These are phyloP conservation scores for Cyprinodon tularosa DNA, from an alignment of 2,113 vertebrate genomes.

Conservation along the genomic window DNA sequence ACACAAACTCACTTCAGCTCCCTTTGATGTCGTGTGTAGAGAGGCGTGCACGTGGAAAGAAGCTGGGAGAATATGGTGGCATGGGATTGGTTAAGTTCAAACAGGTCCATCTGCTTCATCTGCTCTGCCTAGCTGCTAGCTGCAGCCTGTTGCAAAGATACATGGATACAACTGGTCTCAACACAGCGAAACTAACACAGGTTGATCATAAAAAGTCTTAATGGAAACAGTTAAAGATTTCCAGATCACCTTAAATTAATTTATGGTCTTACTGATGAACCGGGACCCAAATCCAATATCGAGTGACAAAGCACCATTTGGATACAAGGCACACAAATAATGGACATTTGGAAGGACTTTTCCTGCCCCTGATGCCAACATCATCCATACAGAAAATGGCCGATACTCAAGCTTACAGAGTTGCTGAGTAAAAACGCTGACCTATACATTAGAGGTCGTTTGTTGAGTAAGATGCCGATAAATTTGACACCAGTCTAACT, in stretches of 20 bases:
- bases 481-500: too few species aligned
- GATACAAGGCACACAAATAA: not conserved
- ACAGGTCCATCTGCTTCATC: conserved; percentile 79
- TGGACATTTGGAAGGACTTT: too few species aligned
- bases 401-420: too few species aligned
- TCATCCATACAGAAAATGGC: too few species aligned
- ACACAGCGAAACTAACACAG: conserved; percentile 30
- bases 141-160: conserved; percentile 41
- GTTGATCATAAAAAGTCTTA: conserved; percentile 19
- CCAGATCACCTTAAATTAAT: conserved; percentile 30
- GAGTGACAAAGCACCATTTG: too few species aligned
- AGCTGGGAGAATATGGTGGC: conserved; percentile 63
- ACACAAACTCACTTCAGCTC: conserved; percentile 8
- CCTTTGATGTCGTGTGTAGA: conserved; percentile 24
- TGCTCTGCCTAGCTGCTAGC: conserved; percentile 66
- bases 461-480: too few species aligned
- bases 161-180: conserved; percentile 41
- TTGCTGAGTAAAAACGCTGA: too few species aligned
- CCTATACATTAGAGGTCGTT: too few species aligned
- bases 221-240: conserved; percentile 9
- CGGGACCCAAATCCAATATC: not conserved
- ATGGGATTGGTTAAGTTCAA: conserved; percentile 80
- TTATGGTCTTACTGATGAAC: conserved; percentile 9
- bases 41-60: conserved; percentile 47
- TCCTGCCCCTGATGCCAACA: too few species aligned